Evolutionary conservation across 2,797 vertebrate genomes (phyloP).

Genomic region (Poliocrania exsul): DNA sequence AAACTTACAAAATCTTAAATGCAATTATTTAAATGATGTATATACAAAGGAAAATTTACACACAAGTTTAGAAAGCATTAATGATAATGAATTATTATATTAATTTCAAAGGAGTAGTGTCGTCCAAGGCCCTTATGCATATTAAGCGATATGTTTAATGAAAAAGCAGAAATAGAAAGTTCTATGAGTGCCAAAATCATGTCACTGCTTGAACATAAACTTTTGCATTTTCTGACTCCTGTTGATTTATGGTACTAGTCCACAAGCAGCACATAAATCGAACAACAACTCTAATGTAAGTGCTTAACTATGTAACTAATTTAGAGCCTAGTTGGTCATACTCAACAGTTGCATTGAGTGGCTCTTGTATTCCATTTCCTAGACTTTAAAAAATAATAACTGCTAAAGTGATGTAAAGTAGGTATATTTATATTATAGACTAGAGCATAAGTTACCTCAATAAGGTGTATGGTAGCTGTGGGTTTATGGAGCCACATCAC

Average conservation of each 20-base stretch:
- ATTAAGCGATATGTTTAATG: neutral
- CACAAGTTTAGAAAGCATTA: neutral
- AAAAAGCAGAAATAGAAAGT: constrained; percentile 22
- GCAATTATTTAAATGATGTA: neutral
- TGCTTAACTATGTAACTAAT: neutral
- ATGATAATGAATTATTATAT: neutral
- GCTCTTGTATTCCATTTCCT: neutral
- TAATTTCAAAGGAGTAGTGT: neutral
- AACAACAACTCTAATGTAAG: neutral
- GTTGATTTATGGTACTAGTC: neutral
- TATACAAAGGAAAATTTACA: neutral
- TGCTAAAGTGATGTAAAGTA: neutral
- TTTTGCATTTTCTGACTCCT: neutral
- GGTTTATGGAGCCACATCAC: neutral
- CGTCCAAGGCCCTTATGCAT: neutral
- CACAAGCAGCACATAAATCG: neutral
- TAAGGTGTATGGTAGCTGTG: neutral
- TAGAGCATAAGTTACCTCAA: neutral
- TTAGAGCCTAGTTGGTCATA: neutral
- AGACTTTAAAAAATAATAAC: neutral
- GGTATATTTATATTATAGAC: neutral
- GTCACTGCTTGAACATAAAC: neutral
- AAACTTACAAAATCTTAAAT: neutral
- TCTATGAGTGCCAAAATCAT: neutral
- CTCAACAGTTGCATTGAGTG: neutral